Evolutionary conservation across 2,888 invertebrate genomes (phyloP).

Genomic region (Seira musarum): DNA sequence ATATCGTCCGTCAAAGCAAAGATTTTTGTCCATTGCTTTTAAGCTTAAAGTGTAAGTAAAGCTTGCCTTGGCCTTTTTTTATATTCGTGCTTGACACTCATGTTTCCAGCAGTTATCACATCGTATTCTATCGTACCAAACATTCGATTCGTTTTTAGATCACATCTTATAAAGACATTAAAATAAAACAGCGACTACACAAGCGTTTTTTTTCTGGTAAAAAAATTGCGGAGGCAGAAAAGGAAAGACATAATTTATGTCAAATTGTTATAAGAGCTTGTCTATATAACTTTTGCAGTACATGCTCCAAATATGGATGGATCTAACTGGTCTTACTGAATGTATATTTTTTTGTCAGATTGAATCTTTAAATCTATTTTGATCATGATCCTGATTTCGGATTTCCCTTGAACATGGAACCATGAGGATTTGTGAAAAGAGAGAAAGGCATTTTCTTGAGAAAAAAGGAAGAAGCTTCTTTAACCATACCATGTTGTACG

Average conservation of each 20-base stretch:
- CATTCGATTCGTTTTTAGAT: too few species aligned
- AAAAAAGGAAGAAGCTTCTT: background rate
- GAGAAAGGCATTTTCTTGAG: background rate
- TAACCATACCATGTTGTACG: background rate
- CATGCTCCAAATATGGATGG: too few species aligned
- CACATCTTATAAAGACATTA: too few species aligned
- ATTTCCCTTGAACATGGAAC: conserved; percentile 24
- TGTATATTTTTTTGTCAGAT: conserved; percentile 21
- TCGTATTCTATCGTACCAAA: background rate
- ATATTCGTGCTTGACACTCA: too few species aligned
- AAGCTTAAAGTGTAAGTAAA: too few species aligned
- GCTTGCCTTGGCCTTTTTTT: too few species aligned
- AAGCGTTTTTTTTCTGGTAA: background rate
- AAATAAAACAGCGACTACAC: too few species aligned
- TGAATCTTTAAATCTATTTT: conserved; percentile 51
- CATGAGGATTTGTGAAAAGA: conserved; percentile 20
- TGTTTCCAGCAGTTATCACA: background rate
- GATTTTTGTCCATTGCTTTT: too few species aligned
- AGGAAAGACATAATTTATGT: background rate
- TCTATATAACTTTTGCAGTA: background rate
- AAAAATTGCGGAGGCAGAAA: background rate
- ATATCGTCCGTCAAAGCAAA: background rate
- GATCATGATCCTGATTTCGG: conserved; percentile 41
- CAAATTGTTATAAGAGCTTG: background rate
- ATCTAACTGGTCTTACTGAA: background rate